Base-by-base conservation (phyloP, 1,140 invertebrate species). In the Cydia strobilella region DNA sequence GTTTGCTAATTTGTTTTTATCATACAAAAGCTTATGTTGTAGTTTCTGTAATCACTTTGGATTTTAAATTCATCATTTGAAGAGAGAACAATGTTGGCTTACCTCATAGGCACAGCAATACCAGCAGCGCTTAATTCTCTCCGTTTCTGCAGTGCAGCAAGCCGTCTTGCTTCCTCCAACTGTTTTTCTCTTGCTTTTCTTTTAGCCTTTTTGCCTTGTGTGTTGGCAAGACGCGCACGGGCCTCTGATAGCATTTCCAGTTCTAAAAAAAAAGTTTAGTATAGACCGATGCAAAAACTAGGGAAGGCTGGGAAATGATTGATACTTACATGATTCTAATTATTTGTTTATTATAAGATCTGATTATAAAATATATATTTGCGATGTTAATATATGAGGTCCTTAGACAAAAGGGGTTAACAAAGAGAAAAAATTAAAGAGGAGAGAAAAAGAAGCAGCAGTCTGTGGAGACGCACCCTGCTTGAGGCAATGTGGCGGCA, bases 201-300 rank as follows among this genome's bases (percentile, higher is more conserved):
- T 87, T 99, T 99, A 0, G 99, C 99, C 87, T 99, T 99, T 90
- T 99, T 99, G 35, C 99, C 99, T 89, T 99, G 99, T 2, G 99
- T 99, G 90, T 99, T 99, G 1, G 99, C 99, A 25, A 99, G 93
- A 86, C 99, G 95, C 65, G 99, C 99, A 84, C 99, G 94, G 3
- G 99, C 99, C 94, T 99, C 99, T 0, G 98, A 99, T 54, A 99
- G 93, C 99, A 99, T 99, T 93, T 99, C 99, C 85, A 99, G 90
- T 92, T 99, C 98, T 97, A 81, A 73, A 94, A 91, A 20, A 75
- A 66, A 27, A 3, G n/a, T 76, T 27, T 72, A 18, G n/a, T 51
- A 51, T 18, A 18, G 0, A 51, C 18, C 15, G 1, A n/a, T n/a
- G 10, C n/a, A 18, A 51, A 1, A 51, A 51, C 0, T 51, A 51